Conservation (phyloP, 2,888 invertebrate genomes). For the Bembecia ichneumoniformis region DNA sequence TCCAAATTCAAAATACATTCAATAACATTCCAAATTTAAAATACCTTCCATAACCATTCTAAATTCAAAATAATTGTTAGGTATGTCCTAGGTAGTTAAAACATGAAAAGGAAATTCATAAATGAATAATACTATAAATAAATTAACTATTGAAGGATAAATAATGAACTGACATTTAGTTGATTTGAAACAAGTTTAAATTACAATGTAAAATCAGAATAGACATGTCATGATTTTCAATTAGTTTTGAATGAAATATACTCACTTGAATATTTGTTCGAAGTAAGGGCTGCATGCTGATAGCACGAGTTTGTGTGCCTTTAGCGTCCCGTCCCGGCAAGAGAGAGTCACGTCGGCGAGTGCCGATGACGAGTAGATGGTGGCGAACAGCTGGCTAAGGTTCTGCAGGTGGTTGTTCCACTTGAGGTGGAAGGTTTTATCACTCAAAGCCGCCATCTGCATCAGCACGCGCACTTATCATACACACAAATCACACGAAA, state of each 20-base stretch:
- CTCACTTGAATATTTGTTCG: constrained; percentile 78
- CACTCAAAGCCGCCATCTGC: constrained; percentile 73
- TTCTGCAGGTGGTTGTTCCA: constrained; percentile 83
- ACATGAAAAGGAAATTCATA: too few relatives aligned
- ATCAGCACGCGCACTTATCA: constrained; percentile 57
- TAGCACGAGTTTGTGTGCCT: constrained; percentile 80
- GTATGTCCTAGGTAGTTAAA: too few relatives aligned
- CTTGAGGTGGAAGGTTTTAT: constrained; percentile 78
- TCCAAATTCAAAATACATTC: too few relatives aligned
- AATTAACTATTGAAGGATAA: constrained; percentile 37
- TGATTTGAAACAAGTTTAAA: background rate
- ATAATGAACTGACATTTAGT: too few relatives aligned
- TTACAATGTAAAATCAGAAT: background rate
- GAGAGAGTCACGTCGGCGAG: constrained; percentile 80
- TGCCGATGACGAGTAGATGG: constrained; percentile 78
- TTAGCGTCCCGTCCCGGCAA: constrained; percentile 79
- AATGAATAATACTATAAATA: too few relatives aligned
- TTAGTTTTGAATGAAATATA: constrained; percentile 7
- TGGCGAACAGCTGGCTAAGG: constrained; percentile 78
- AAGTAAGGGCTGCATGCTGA: constrained; percentile 85
- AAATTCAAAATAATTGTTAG: too few relatives aligned
- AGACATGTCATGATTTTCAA: background rate
- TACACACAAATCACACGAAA: constrained; percentile 52
- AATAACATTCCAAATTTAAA: too few relatives aligned
- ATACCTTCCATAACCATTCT: too few relatives aligned